Evolutionary conservation across 2,113 vertebrate species (phyloP), one percentile per base, ranked within the genome.

Genomic region (Cyanocitta stelleri): DNA sequence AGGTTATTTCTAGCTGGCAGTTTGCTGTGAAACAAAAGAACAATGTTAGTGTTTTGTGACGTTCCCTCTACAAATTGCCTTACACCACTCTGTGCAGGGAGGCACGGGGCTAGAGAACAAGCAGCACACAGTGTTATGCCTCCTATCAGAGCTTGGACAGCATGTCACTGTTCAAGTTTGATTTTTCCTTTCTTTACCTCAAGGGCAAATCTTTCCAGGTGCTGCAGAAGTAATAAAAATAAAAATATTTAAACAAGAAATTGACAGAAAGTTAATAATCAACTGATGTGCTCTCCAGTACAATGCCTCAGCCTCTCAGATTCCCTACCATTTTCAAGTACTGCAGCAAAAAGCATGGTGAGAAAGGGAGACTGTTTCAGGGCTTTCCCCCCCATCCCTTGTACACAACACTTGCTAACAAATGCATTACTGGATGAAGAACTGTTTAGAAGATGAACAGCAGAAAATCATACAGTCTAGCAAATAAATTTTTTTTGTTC

Each of bases 1-100:
- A 98, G 77, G 64, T 96, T 98, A 90, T 97, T 98, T 95, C 98
- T 98, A 56, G 87, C 64, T 33, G 98, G 98, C 88, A 99, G 98
- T 93, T 98, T 97, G 94, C 99, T 99, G 91, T 63, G 87, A 93
- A 96, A 92, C 58, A 95, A 62, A 89, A 95, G 91, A 96, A 75
- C n/a, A n/a, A 79, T 96, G 85, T 95, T 94, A 95, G 91, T 72
- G 41, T 84, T 93, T 73, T 71, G 68, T 91, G 94, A 95, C 1
- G 27, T 93, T 90, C 88, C 64, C 61, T 67, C 75, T 66, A 94
- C 85, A 90, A 74, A 91, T 93, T 97, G 92, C 72, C 69, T 64
- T 84, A 67, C 46, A 71, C 63, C 32, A 33, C 56, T 11, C 39
- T 17, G 52, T 18, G 41, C 56, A 37, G 73, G 54, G 46, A 92